Evolutionary conservation across 1,140 invertebrate species (phyloP), one percentile per base, ranked within the genome.

Genomic region (Drosophila jambulina): DNA sequence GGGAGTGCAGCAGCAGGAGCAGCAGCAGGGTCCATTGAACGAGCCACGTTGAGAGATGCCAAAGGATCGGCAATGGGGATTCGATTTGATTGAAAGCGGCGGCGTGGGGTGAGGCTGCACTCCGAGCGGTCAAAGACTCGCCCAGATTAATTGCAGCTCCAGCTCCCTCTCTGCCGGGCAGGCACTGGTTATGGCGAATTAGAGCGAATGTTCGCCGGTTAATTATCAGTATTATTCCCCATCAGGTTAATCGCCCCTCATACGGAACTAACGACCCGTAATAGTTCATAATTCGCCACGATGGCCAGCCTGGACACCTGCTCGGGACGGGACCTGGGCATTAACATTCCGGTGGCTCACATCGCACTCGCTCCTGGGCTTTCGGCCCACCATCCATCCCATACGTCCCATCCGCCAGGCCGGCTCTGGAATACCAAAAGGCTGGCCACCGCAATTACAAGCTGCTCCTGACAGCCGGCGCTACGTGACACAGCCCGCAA

Each of bases 361-460:
- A 58, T 54, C 59, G 34, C 45, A 56, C 53, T 56, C 53, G 53
- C 53, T 56, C 53, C 53, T 56, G 53, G 53, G 53, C 53, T 56
- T 54, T 56, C 17, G 51, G 32, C 53, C 29, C 46, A 48, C 46
- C n/a, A 53, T 53, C 49, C 53, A 38, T 12, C 34, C 34, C 53
- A 53, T 53, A 19, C 19, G 19, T 19, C n/a, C 19, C 15, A 53
- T n/a, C 46, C 3, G n/a, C 34, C 62, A 69, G 75, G 79, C 8
- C 2, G 72, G 67, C 67, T 57, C 46, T 72, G 75, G 82, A 83
- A 84, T 87, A 88, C 81, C 64, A 87, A 82, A 80, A 77, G 80
- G 67, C 63, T 78, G 48, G 72, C 80, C 80, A 83, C 83, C 84
- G 82, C 83, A 87, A 87, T 87, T 88, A 83, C 83, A 71, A 88